phyloP scores from a whole-genome alignment of 2,888 invertebrate species.

The Julus scandinavius region DNA sequence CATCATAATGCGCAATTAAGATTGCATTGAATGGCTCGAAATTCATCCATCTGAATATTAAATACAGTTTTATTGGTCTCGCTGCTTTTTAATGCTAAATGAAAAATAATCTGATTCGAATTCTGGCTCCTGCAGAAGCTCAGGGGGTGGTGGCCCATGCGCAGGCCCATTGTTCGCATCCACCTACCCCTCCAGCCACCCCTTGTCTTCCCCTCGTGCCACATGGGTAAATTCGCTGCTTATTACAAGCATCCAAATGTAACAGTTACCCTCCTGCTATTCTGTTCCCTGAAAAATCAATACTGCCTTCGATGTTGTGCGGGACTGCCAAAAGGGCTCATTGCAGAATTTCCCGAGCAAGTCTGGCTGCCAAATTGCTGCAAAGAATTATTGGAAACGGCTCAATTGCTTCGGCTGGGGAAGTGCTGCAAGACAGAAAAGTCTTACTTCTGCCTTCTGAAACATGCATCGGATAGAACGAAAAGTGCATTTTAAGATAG shows the following conservation, averaged over 20 bases:
- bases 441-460: too few relatives aligned
- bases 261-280: neutral
- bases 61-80: neutral
- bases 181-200: neutral
- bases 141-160: conserved; percentile 7
- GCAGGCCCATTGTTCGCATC: neutral
- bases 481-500: too few relatives aligned
- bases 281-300: neutral
- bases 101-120: conserved; percentile 16
- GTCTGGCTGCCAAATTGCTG: too few relatives aligned
- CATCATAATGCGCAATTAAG: conserved; percentile 33
- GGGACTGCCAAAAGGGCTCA: too few relatives aligned
- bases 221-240: neutral
- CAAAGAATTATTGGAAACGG: too few relatives aligned
- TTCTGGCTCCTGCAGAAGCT: neutral
- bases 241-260: conserved; percentile 7
- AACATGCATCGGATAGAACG: too few relatives aligned
- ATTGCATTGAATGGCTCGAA: conserved; percentile 25
- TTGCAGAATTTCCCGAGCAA: too few relatives aligned
- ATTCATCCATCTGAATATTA: conserved; percentile 22
- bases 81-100: conserved; percentile 33
- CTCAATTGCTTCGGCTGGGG: too few relatives aligned
- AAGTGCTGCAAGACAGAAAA: too few relatives aligned
- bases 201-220: neutral
- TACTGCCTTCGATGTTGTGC: neutral